Evolutionary conservation across 2,797 vertebrate species (phyloP), one percentile per base, ranked within the genome.

Genomic region (Typhlichthys eigenmanni): DNA sequence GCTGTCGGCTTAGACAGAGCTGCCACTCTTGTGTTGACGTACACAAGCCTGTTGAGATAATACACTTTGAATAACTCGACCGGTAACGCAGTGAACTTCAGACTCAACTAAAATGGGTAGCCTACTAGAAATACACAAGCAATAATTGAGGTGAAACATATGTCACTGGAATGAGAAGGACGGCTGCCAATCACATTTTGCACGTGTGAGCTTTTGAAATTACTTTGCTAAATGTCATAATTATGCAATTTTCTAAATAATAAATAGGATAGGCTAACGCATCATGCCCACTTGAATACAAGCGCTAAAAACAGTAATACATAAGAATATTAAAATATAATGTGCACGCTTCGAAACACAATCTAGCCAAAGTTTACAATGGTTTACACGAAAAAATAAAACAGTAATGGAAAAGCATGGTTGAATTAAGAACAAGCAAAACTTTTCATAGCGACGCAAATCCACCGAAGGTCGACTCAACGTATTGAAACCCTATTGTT

Each of bases 1-100:
- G 24, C 24, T 19, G 19, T 19, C 19, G 19, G 19, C 19, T 19
- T 19, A 19, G 19, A 19, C 19, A 19, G 19, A 19, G 19, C 19
- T 24, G 24, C 24, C 24, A 24, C 24, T 24, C 24, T 24, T 24
- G 24, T 24, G 24, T 24, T 24, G 24, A 24, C 24, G 3, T 24
- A 24, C 24, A 24, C 3, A 66, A 56, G 69, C 67, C 50, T 55
- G 69, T 12, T 54, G 16, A 73, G 58, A 49, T 69, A 69, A 81
- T 58, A 49, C 60, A 70, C 66, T 49, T 49, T 7, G n/a, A 49
- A 49, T 14, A 49, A 48, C 47, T 10, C 5, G 7, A 38, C 34
- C 0, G 34, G 5, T 38, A 38, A 38, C 7, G 47, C n/a, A 49
- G 2, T 49, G 13, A 14, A 13, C 13, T 5, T 38, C n/a, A 48